A percentile compares a stretch with the other conserved stretches of the same genome.
These are phyloP conservation scores for Macquaria australasica DNA, from an alignment of 2,113 vertebrate species.

Conservation along the genomic window DNA sequence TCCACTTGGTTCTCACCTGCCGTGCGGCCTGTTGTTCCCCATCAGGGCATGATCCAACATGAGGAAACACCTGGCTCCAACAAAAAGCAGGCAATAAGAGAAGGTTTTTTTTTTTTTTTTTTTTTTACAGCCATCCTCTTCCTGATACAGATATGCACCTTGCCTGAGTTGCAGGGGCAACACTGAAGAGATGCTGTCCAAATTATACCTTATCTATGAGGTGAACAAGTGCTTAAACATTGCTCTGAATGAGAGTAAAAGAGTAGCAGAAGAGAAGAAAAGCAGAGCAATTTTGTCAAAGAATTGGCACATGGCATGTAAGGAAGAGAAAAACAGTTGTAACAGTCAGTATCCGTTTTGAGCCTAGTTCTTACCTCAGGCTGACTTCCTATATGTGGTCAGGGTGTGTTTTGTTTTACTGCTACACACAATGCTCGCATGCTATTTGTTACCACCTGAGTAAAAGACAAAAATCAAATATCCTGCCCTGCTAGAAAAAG, in stretches of 20 bases:
- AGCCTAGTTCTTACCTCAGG: constrained; percentile 71
- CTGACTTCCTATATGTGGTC: constrained; percentile 78
- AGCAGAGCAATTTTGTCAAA: constrained; percentile 54
- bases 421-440: constrained; percentile 59
- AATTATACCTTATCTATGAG: constrained; percentile 56
- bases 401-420: constrained; percentile 64
- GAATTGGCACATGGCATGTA: constrained; percentile 62
- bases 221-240: background rate
- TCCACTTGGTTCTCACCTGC: constrained; percentile 67
- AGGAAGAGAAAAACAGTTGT: constrained; percentile 58
- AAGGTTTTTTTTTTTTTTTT: background rate
- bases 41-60: constrained; percentile 78
- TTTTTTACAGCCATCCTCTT: constrained; percentile 55
- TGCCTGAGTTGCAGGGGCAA: constrained; percentile 29
- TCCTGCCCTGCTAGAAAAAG: background rate
- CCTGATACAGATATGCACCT: constrained; percentile 52
- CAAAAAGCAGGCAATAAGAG: constrained; percentile 61
- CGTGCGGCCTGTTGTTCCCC: constrained; percentile 72
- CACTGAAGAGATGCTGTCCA: constrained; percentile 49
- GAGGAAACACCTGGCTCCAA: constrained; percentile 80
- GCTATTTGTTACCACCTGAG: constrained; percentile 56
- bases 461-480: constrained; percentile 48
- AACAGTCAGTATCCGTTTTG: constrained; percentile 74
- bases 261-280: constrained; percentile 17
- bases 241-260: constrained; percentile 31